Percentiles rank a stretch among this genome's conserved stretches.
These are phyloP conservation scores for Nemoura dubitans DNA, from an alignment of 2,888 invertebrate species.

Conservation along the genomic window DNA sequence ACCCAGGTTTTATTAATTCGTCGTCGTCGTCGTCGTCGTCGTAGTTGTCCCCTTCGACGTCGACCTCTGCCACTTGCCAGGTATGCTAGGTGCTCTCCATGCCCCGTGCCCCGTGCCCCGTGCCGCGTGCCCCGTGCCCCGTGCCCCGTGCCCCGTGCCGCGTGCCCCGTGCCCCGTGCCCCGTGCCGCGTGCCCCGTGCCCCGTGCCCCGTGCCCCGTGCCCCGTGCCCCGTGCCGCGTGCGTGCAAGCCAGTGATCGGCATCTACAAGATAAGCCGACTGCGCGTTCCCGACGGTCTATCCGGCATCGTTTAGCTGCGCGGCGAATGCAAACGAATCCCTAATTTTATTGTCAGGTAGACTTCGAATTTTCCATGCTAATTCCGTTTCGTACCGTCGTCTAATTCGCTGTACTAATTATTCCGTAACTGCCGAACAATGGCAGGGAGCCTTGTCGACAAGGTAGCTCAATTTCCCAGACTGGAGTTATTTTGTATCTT, in stretches of 20 bases:
- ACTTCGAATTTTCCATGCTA: neutral
- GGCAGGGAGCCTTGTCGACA: neutral
- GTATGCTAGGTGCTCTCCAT: neutral
- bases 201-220: neutral
- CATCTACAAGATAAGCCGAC: neutral
- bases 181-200: neutral
- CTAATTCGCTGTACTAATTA: neutral
- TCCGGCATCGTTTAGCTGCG: neutral
- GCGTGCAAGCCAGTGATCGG: neutral
- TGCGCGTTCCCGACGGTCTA: neutral
- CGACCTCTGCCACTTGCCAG: neutral
- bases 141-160: neutral
- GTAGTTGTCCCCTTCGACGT: too few relatives aligned
- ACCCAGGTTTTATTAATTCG: constrained; percentile 39
- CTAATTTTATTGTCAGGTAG: neutral
- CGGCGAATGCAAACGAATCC: neutral
- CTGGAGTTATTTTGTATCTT: too few relatives aligned
- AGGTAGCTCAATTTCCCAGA: neutral
- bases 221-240: too few relatives aligned
- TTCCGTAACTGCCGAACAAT: neutral
- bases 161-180: neutral
- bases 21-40: neutral
- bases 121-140: neutral
- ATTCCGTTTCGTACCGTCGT: neutral
- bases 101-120: neutral